A percentile compares a stretch with the other conserved stretches of the same genome.
phyloP scores from a whole-genome alignment of 2,888 invertebrate species.

The Spicauda simplicius region DNA sequence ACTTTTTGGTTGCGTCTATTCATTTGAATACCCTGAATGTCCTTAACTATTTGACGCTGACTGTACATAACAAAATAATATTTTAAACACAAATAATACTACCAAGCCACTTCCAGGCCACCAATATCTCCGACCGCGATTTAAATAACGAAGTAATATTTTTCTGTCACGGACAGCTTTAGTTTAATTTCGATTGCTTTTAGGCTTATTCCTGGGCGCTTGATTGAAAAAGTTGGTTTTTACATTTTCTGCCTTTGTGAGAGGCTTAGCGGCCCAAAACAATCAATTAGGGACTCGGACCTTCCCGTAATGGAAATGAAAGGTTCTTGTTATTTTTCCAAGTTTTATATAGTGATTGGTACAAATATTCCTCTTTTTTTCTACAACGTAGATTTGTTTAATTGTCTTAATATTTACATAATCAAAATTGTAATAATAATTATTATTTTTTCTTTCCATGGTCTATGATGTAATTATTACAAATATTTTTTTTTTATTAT shows the following conservation, averaged over 20 bases:
- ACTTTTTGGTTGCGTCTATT: no score
- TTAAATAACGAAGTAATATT: neutral
- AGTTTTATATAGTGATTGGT: neutral
- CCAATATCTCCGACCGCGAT: neutral
- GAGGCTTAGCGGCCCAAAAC: slow-evolving; percentile 69
- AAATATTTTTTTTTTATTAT: no score
- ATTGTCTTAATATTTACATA: no score
- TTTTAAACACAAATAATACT: no score
- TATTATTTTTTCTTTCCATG: no score
- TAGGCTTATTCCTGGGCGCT: slow-evolving; percentile 45
- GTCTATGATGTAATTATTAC: no score
- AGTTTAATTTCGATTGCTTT: slow-evolving; percentile 55
- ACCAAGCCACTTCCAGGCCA: neutral
- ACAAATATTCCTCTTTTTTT: neutral
- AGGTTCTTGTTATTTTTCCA: neutral
- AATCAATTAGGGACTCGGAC: slow-evolving; percentile 76
- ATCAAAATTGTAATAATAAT: no score
- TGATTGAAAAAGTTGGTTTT: slow-evolving; percentile 75
- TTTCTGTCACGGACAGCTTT: neutral
- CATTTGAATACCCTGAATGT: no score
- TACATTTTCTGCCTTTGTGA: slow-evolving; percentile 60
- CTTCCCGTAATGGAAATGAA: slow-evolving; percentile 74
- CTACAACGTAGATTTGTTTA: no score
- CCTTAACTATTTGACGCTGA: no score
- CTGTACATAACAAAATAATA: no score